Conservation (phyloP, 2,797 vertebrate species). For the Gymnopithys bicolor region DNA sequence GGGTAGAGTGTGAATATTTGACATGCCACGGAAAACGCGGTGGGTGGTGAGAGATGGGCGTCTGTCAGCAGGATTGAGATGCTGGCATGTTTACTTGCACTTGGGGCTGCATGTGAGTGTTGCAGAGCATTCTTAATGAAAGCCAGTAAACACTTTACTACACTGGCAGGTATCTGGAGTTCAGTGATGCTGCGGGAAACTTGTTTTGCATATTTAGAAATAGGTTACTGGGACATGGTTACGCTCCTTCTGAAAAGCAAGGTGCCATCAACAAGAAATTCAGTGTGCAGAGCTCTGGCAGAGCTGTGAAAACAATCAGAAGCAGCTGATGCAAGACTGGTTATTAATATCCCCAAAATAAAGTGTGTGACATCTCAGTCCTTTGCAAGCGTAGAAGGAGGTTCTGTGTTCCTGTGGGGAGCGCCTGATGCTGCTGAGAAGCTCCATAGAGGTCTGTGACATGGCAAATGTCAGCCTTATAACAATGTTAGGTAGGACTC, state of each 20-base stretch:
- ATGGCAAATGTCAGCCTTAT: background rate
- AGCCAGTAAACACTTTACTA: conserved; percentile 22
- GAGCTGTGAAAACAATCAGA: background rate
- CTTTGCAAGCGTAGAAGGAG: background rate
- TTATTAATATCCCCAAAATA: background rate
- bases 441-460: background rate
- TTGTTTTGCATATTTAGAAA: conserved; percentile 46
- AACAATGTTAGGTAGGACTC: background rate
- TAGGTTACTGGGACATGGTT: conserved; percentile 46
- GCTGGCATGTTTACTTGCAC: background rate
- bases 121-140: background rate
- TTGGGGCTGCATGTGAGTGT: background rate
- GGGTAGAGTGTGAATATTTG: background rate
- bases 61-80: background rate
- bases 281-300: background rate
- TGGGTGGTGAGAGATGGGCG: background rate
- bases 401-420: background rate
- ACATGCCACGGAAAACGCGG: background rate
- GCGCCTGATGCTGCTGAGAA: background rate
- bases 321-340: background rate
- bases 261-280: background rate
- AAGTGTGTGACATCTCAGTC: background rate
- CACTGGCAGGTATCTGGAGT: background rate
- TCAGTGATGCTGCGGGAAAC: background rate
- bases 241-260: background rate